These are phyloP conservation scores for Porites divaricata DNA, from an alignment of 92 coral and sea anemone species.

Conservation along the genomic window DNA sequence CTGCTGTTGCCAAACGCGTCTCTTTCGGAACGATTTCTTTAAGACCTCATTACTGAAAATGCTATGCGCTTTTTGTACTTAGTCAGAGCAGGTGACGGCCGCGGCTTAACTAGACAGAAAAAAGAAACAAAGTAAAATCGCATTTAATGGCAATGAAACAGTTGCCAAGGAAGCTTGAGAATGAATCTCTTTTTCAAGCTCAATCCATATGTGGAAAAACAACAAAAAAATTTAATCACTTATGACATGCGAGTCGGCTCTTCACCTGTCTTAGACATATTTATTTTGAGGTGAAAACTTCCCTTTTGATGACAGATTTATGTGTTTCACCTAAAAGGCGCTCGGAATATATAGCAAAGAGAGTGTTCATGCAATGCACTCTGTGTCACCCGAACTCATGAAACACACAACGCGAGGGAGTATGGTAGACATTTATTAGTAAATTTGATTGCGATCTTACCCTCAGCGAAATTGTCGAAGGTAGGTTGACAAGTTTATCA, in stretches of 20 bases:
- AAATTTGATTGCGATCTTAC: not conserved
- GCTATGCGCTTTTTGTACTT: not conserved
- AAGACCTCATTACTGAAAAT: slow-evolving; percentile 8
- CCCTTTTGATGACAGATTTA: not conserved
- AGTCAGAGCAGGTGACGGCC: not conserved
- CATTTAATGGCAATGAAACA: not conserved
- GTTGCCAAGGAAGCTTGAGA: not conserved
- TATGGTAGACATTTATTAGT: not conserved
- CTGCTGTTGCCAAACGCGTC: not conserved
- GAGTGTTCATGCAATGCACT: not conserved
- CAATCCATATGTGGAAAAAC: not conserved
- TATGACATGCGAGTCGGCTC: too few species aligned
- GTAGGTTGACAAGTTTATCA: not conserved
- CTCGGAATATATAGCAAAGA: not conserved
- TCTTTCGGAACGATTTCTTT: not conserved
- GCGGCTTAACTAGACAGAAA: not conserved
- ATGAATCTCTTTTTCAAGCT: too few species aligned
- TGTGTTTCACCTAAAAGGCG: not conserved
- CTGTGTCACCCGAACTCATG: not conserved
- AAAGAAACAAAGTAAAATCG: not conserved
- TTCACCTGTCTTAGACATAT: not conserved
- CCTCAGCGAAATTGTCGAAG: not conserved
- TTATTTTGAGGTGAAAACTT: not conserved
- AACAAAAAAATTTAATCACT: not conserved
- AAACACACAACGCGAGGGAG: not conserved